Base-by-base conservation (phyloP, 2,113 vertebrate species). In the Labeo catla region DNA sequence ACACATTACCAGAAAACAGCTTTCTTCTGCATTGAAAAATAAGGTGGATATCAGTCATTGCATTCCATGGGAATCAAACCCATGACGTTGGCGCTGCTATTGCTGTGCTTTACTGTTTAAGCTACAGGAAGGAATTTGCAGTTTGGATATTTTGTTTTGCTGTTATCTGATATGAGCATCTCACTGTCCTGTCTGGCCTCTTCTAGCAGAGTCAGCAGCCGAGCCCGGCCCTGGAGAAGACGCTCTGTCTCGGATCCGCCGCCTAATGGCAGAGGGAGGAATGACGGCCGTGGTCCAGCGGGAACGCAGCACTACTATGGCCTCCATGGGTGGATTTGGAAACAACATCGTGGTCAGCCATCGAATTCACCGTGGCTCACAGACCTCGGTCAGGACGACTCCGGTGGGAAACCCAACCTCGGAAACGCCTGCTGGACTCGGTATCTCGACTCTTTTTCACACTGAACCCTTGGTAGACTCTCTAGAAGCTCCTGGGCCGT, bases 301-400 rank as follows among this genome's bases (percentile, higher is more conserved):
- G 65, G 98, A 99, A 92, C 98, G 98, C 95, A 99, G 98, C 94
- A 99, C 98, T 92, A 99, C 98, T 87, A 98, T 97, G 97, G 98
- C 98, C 0, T 99, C 98, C 77, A 99, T 99, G 98, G 98, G 98
- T 0, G 98, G 98, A 89, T 99, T 99, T 0, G 98, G 98, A 66
- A 99, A 99, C 95, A 98, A 97, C 93, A 99, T 99, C 92, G 98
- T 99, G 0, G 98, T 99, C 90, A 99, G 98, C 87, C 98, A 99
- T 88, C 95, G 98, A 19, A 99, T 99, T 92, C 98, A 99, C 94
- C 97, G 98, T 0, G 97, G 98, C 92, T 99, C 98, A 45, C 98
- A 99, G 93, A 99, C 98, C 0, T 96, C 95, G 10, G 52, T 76
- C 0, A 93, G 90, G 47, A 89, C 91, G 23, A 86, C 87, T 68